Base-by-base conservation (phyloP, 1,140 invertebrate species). In the Eupristina koningsbergeri region DNA sequence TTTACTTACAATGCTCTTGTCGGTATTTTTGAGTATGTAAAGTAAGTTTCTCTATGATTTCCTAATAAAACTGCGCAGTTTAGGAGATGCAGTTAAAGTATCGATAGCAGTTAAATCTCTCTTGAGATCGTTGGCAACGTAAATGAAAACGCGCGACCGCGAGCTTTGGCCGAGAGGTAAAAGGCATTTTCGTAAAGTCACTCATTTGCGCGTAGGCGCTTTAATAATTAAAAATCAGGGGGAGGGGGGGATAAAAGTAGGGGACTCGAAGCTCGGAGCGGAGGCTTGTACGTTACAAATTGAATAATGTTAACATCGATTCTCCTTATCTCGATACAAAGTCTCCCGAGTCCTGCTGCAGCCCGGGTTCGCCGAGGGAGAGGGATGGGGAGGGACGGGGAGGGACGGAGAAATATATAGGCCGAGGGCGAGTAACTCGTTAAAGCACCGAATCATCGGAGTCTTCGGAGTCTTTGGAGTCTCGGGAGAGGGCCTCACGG, bases 401-500 rank as follows among this genome's bases (percentile, higher is more conserved):
- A 75, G n/a, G 76, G 58, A 36, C 7, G 50, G 73, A 19, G 53
- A 61, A 63, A 53, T 9, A 75, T 74, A 78, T 58, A 63, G 64
- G 50, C 71, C 71, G 58, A 75, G 22, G 29, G 39, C 69, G 61
- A 82, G 84, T 82, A 87, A 85, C 87, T 87, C 78, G 86, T 89
- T 85, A 85, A 85, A 84, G 80, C 82, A 80, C 80, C 88, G 87
- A 88, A 86, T 84, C 84, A 89, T 89, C 88, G 86, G 77, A 71
- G 36, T 71, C 36, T 71, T 41, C 76, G 81, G 53, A 63, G 71
- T 84, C 84, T 88, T 89, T 87, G 86, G 77, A 71, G 36, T 71
- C 36, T 71, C n/a, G 73, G 81, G 53, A 63, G 71, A n/a, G 36
- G 81, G 86, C 86, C 86, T 86, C 84, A 86, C 83, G 82, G 79